Evolutionary conservation across 2,797 vertebrate species (phyloP), one percentile per base, ranked within the genome.

Genomic region (Acridotheres tristis): DNA sequence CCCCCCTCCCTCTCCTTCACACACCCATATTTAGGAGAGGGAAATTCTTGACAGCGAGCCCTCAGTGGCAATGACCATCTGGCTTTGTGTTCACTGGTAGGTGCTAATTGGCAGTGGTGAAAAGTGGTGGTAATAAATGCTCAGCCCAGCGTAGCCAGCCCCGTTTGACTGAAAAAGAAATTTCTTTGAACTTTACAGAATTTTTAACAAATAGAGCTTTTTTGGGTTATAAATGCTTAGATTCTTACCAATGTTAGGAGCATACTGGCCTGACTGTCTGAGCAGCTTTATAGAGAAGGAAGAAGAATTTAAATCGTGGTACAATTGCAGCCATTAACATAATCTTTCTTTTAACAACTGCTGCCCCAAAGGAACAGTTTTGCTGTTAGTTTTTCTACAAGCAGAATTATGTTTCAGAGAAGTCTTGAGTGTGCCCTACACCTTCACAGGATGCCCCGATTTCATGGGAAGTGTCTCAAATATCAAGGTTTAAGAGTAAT

Each of bases 31-130:
- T 96, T 91, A 85, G 54, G 40, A 93, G 93, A 95, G 88, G 77
- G 29, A 96, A 96, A 96, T 85, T 94, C 57, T 94, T 90, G 77
- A 78, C 79, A 88, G 95, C 93, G 65, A 80, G 53, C 76, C 77
- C 81, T 65, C 40, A 40, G 61, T 97, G 90, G 68, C 54, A 65
- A 72, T 80, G 74, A 81, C 92, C 89, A 79, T 95, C 89, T 91
- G 89, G 90, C 94, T 96, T 85, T 95, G 65, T 94, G 95, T 87
- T 96, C 89, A 38, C 51, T 91, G 61, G 69, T 76, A 97, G 93
- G 94, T 96, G 96, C 92, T 97, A 97, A 97, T 95, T 97, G 96
- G 95, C 86, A 93, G 26, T 55, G 83, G 89, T 92, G 86, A 97
- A 96, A 82, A 68, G 62, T 69, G 45, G 85, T 88, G 58, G 88